These are phyloP conservation scores for Centrocercus urophasianus DNA, from an alignment of 2,113 vertebrate genomes.

Conservation along the genomic window DNA sequence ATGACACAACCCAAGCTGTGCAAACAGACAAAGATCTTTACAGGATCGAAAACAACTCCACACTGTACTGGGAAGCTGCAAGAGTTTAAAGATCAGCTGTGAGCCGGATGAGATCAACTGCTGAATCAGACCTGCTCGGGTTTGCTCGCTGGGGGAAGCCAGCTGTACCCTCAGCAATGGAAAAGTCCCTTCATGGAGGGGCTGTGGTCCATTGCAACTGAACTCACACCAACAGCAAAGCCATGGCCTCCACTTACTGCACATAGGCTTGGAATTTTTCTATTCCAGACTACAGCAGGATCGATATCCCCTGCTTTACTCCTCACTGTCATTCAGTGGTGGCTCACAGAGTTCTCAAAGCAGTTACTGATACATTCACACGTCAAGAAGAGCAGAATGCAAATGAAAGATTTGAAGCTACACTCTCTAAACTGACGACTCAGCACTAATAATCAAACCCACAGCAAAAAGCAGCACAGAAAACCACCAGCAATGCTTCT, in stretches of 20 bases:
- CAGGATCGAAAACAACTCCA: background rate
- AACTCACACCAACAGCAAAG: no score
- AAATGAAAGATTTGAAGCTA: background rate
- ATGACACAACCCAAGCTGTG: background rate
- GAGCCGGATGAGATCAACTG: background rate
- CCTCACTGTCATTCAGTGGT: no score
- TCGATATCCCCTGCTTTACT: no score
- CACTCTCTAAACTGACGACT: background rate
- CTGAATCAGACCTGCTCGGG: no score
- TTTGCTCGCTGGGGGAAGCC: no score
- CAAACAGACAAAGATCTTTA: background rate
- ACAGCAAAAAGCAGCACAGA: background rate
- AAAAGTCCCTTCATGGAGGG: no score
- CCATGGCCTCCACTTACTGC: no score
- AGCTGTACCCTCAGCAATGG: no score
- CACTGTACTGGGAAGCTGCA: background rate
- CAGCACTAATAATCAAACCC: background rate
- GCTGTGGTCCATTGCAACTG: no score
- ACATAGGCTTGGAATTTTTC: no score
- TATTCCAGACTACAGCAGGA: no score
- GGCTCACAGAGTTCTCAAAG: background rate
- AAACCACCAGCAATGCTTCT: constrained; percentile 17
- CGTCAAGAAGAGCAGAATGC: background rate
- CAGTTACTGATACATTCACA: background rate
- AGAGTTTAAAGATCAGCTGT: background rate